phyloP scores from a whole-genome alignment of 30 jellyfish, hydroid and myxozoan species.

The Turritopsis rubra region DNA sequence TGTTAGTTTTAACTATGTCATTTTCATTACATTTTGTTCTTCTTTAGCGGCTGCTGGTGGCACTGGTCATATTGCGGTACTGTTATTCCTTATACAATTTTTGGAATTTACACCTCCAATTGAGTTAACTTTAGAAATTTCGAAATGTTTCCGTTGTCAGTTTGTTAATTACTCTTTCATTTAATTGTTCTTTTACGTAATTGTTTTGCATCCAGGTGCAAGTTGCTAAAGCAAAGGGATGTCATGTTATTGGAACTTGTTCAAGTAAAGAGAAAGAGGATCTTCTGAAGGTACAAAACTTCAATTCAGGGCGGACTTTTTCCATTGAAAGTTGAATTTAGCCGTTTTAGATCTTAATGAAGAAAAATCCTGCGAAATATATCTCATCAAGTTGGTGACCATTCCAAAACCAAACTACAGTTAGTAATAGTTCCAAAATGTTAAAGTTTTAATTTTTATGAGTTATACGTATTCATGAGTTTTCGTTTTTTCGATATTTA shows the following conservation, averaged over 20 bases:
- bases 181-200: neutral
- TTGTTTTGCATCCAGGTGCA: slow-evolving; percentile 45
- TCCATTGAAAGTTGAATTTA: slow-evolving; percentile 3
- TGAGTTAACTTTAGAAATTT: no score
- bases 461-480: neutral
- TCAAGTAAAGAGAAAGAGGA: slow-evolving; percentile 49
- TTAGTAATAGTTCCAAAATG: no score
- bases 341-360: no score
- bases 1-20: neutral
- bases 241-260: slow-evolving; percentile 83
- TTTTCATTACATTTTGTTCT: neutral
- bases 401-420: no score
- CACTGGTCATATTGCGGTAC: slow-evolving; percentile 85
- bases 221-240: slow-evolving; percentile 61
- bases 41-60: slow-evolving; percentile 94
- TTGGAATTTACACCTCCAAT: no score
- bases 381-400: no score
- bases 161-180: no score
- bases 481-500: neutral
- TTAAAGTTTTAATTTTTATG: neutral
- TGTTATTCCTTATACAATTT: no score
- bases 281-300: slow-evolving; percentile 41
- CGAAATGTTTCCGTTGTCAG: no score
- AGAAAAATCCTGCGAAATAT: no score
- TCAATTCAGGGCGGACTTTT: no score